Base-by-base conservation (phyloP, 2,113 vertebrate genomes). In the Jacana jacana region DNA sequence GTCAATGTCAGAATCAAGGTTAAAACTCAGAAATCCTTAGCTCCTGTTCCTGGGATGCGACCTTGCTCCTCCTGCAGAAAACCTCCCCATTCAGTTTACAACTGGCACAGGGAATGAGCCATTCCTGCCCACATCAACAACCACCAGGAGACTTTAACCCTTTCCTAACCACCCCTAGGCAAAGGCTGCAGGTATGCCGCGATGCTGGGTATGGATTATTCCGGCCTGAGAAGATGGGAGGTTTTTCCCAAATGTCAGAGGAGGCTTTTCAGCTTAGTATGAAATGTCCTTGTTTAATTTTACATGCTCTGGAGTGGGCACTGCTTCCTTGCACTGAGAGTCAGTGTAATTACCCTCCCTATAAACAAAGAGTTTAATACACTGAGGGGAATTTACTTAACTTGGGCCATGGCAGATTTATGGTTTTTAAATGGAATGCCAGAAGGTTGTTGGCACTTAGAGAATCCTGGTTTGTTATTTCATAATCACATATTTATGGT, bases 391-490 rank as follows among this genome's bases (percentile, higher is more conserved):
- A 97, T 96, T 97, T 85, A 96, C 91, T 96, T 93, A 89, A 83
- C 82, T 73, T 12, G 1, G 81, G 77, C 87, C 52, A 75, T 78
- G 95, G 75, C 93, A 96, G 96, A 96, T 97, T 97, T 97, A 97
- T 78, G 40, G 89, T 25, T 90, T 90, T 85, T 93, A 93, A 96
- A 95, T 90, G 48, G 76, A 95, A 96, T 65, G 88, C 70, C 87
- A 95, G 90, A 52, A 97, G 66, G 87, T 65, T 95, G 82, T 82
- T 96, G 96, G 96, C 96, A 92, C 81, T 93, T 82, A 11, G 73
- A 65, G 94, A 93, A 94, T 83, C 93, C 89, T 91, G 75, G 66
- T 86, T 95, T 91, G 93, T 90, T 94, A 91, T 95, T 97, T 97
- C 82, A 86, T 94, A 94, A 97, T 90, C 87, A 75, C 89, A 11